phyloP scores from a whole-genome alignment of 1,140 invertebrate species.

The Drosophila trapezifrons region DNA sequence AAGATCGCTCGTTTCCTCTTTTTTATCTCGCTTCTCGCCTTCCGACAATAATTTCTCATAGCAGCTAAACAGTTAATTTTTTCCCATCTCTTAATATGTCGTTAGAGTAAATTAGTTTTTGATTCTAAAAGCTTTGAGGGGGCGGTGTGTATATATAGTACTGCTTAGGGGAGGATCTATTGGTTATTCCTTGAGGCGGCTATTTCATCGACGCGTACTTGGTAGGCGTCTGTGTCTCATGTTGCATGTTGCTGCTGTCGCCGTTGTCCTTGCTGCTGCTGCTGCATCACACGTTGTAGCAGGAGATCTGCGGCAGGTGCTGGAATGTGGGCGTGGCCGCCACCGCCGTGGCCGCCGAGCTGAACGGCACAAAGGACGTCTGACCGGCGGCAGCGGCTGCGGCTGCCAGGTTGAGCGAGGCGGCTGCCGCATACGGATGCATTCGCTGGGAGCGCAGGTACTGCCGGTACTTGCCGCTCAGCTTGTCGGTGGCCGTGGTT shows the following conservation, averaged over 20 bases:
- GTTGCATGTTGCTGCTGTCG: slow-evolving; percentile 42
- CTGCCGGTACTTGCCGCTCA: slow-evolving; percentile 86
- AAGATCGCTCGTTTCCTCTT: slow-evolving; percentile 43
- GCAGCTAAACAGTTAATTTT: slow-evolving; percentile 49
- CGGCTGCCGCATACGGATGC: slow-evolving; percentile 85
- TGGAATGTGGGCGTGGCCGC: slow-evolving; percentile 79
- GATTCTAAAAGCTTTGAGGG: slow-evolving; percentile 58
- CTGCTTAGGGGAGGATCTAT: slow-evolving; percentile 50
- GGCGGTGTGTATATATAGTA: slow-evolving; percentile 39
- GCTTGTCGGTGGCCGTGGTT: slow-evolving; percentile 79
- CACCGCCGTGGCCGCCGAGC: slow-evolving; percentile 63
- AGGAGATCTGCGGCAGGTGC: slow-evolving; percentile 86
- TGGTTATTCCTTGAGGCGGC: slow-evolving; percentile 47
- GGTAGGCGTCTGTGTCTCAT: slow-evolving; percentile 71
- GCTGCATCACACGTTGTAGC: slow-evolving; percentile 86
- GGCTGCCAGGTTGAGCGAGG: slow-evolving; percentile 73
- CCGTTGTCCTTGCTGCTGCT: slow-evolving; percentile 27
- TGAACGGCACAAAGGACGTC: slow-evolving; percentile 84
- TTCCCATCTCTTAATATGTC: slow-evolving; percentile 39
- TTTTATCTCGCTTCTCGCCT: slow-evolving; percentile 26
- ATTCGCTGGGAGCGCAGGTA: slow-evolving; percentile 85
- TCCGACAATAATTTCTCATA: slow-evolving; percentile 50
- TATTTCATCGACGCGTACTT: slow-evolving; percentile 77
- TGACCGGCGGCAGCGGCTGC: slow-evolving; percentile 69
- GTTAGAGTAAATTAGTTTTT: slow-evolving; percentile 51